Evolutionary conservation across 2,888 invertebrate species (phyloP).

Genomic region (Allacma fusca): DNA sequence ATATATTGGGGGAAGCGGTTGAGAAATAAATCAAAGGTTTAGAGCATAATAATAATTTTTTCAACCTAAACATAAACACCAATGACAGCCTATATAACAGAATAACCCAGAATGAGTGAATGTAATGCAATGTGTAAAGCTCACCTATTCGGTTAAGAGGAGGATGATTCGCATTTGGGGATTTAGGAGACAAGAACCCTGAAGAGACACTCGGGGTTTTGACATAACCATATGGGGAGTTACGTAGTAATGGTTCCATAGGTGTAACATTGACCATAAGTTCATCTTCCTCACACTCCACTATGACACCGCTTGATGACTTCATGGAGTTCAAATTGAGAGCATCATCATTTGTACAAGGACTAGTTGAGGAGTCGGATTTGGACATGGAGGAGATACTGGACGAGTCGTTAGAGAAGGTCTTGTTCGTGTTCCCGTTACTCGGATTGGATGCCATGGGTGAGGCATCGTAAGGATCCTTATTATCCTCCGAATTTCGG

Average conservation of each 20-base stretch:
- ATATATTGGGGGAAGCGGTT: no score
- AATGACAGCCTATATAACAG: no score
- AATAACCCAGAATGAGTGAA: no score
- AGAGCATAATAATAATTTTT: no score
- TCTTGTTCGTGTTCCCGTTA: neutral
- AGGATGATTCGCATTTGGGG: constrained; percentile 35
- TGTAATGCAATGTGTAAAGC: no score
- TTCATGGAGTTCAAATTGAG: constrained; percentile 28
- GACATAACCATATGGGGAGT: constrained; percentile 60
- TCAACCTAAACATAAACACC: no score
- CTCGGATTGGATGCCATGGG: neutral
- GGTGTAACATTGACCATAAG: constrained; percentile 82
- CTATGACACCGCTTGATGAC: constrained; percentile 50
- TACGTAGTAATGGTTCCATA: constrained; percentile 76
- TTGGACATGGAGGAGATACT: constrained; percentile 37
- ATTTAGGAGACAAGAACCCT: constrained; percentile 46
- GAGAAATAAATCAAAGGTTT: no score
- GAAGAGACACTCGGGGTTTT: constrained; percentile 51
- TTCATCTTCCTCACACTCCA: constrained; percentile 69
- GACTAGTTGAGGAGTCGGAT: constrained; percentile 34
- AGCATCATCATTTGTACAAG: constrained; percentile 33
- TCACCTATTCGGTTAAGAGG: constrained; percentile 60
- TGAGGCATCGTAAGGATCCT: neutral
- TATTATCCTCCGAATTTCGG: constrained; percentile 17
- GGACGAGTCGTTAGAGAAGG: neutral